Evolutionary conservation across 2,797 vertebrate genomes (phyloP).

Genomic region (Streptopelia turtur): DNA sequence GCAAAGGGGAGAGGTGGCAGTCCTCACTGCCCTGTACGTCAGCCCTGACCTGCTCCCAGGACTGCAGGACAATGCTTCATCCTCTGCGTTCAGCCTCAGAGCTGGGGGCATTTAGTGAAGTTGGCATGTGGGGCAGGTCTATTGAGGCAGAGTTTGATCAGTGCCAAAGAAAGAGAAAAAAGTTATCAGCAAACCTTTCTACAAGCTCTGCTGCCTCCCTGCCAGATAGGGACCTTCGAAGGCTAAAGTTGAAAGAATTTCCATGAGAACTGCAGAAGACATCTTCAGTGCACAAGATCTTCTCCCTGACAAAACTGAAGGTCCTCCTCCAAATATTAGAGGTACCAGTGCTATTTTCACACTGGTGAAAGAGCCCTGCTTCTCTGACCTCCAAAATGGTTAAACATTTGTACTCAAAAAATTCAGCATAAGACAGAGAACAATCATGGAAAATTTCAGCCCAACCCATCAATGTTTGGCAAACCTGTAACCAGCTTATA

Average conservation of each 20-base stretch:
- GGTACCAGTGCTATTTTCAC: not conserved
- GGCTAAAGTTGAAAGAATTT: not conserved
- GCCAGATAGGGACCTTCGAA: not conserved
- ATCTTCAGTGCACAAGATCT: not conserved
- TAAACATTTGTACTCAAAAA: constrained; percentile 2
- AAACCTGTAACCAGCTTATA: not conserved
- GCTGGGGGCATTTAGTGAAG: not conserved
- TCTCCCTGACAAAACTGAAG: not conserved
- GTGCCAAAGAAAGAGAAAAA: not conserved
- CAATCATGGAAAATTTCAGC: constrained; percentile 18
- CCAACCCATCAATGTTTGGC: not conserved
- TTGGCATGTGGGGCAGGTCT: accelerated
- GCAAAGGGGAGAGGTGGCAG: accelerated
- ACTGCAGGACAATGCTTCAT: not conserved
- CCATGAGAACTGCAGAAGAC: not conserved
- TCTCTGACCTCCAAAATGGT: not conserved
- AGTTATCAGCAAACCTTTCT: not conserved
- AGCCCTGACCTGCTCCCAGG: not conserved
- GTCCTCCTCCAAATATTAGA: not conserved
- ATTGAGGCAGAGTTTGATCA: not conserved
- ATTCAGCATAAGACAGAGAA: constrained; percentile 16
- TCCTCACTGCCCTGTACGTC: not conserved
- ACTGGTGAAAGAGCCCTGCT: not conserved
- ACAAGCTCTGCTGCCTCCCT: not conserved
- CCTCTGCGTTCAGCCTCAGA: not conserved